Percentiles rank a stretch among this genome's conserved stretches.
Evolutionary conservation across 2,113 vertebrate species (phyloP).

Genomic region (Hippocampus mohnikei): DNA sequence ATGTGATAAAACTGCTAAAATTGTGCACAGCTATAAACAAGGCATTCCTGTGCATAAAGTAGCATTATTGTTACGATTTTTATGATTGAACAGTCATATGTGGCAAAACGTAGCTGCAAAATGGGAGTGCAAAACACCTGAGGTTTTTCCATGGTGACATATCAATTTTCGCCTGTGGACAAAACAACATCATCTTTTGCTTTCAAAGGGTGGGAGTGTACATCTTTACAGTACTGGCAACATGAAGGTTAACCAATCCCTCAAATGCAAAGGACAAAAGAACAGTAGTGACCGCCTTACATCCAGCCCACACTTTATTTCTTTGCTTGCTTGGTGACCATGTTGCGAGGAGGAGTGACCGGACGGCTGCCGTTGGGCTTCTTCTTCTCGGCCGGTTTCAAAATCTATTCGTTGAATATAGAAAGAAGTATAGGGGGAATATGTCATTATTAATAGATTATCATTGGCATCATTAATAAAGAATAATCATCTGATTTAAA

Average conservation of each 20-base stretch:
- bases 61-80: slow-evolving; percentile 63
- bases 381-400: slow-evolving; percentile 98
- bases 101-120: slow-evolving; percentile 73
- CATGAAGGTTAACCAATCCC: slow-evolving; percentile 59
- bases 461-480: too few species aligned
- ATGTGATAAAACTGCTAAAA: slow-evolving; percentile 47
- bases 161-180: slow-evolving; percentile 67
- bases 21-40: slow-evolving; percentile 70
- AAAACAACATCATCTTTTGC: slow-evolving; percentile 66
- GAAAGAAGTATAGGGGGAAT: neutral
- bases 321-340: slow-evolving; percentile 98
- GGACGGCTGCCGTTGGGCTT: slow-evolving; percentile 95
- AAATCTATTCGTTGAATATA: slow-evolving; percentile 74
- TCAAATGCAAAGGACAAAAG: slow-evolving; percentile 81
- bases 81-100: slow-evolving; percentile 71
- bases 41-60: slow-evolving; percentile 69
- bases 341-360: slow-evolving; percentile 92
- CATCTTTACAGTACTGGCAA: slow-evolving; percentile 66
- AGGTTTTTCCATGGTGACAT: slow-evolving; percentile 74
- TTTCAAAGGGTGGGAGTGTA: slow-evolving; percentile 63
- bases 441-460: too few species aligned
- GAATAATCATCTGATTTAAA: neutral
- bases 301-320: slow-evolving; percentile 75
- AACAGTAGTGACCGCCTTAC: slow-evolving; percentile 74
- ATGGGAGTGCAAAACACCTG: slow-evolving; percentile 78